Conservation (phyloP, 2,888 invertebrate genomes). For the Argynnis bischoffii region DNA sequence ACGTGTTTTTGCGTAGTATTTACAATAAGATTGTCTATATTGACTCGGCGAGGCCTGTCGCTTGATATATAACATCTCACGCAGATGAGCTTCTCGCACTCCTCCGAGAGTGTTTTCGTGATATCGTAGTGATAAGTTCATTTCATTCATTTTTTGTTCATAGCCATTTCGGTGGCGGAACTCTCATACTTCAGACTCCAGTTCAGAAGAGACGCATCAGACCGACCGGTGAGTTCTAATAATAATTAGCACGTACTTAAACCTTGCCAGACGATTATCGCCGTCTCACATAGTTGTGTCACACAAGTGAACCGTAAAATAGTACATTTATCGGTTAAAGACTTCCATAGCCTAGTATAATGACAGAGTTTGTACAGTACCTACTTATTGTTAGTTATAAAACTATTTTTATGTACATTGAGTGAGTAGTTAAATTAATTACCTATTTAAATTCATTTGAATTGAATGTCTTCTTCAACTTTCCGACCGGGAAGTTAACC, state of each 20-base stretch:
- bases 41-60: slow-evolving; percentile 57
- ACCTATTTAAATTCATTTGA: too few species aligned
- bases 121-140: slow-evolving; percentile 66
- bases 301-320: slow-evolving; percentile 15
- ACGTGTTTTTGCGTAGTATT: slow-evolving; percentile 71
- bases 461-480: too few species aligned
- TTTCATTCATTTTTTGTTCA: slow-evolving; percentile 59
- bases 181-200: slow-evolving; percentile 48
- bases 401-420: too few species aligned
- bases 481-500: too few species aligned
- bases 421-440: too few species aligned
- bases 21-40: slow-evolving; percentile 65
- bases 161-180: slow-evolving; percentile 77
- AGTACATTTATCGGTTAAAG: slow-evolving; percentile 9
- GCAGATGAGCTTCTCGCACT: slow-evolving; percentile 58
- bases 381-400: too few species aligned
- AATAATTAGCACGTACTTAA: slow-evolving; percentile 35
- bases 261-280: slow-evolving; percentile 36
- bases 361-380: too few species aligned
- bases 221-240: slow-evolving; percentile 62
- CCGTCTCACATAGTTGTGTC: slow-evolving; percentile 16
- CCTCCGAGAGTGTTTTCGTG: slow-evolving; percentile 66
- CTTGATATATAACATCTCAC: slow-evolving; percentile 62
- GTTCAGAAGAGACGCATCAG: slow-evolving; percentile 57
- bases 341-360: background rate